These are phyloP conservation scores for Adelognathus sp. DNA, from an alignment of 2,888 invertebrate genomes.

Conservation along the genomic window DNA sequence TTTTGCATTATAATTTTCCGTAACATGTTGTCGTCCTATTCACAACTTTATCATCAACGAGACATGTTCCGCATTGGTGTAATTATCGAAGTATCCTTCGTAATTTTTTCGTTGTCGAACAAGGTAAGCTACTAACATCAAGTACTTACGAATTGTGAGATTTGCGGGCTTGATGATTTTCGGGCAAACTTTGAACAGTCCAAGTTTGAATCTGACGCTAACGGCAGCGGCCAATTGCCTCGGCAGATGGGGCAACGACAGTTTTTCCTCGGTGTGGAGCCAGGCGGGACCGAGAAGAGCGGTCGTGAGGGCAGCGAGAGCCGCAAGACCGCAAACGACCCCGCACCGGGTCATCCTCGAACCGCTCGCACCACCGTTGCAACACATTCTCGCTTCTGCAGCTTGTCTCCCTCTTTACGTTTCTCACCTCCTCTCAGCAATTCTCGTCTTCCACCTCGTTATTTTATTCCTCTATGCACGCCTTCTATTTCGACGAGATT, in stretches of 20 bases:
- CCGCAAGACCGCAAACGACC: constrained; percentile 78
- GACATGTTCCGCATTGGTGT: too few species aligned
- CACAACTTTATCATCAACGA: too few species aligned
- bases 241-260: constrained; percentile 71
- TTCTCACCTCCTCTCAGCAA: background rate
- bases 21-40: too few species aligned
- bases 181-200: constrained; percentile 78
- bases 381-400: constrained; percentile 71
- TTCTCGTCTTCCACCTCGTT: background rate
- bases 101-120: too few species aligned
- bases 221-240: constrained; percentile 70
- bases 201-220: constrained; percentile 77
- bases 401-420: constrained; percentile 11
- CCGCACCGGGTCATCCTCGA: constrained; percentile 78
- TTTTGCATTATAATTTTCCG: too few species aligned
- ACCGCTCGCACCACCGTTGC: constrained; percentile 74
- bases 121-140: too few species aligned
- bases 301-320: constrained; percentile 77
- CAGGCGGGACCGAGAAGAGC: constrained; percentile 79
- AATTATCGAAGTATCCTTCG: too few species aligned
- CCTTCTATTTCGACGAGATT: background rate
- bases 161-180: constrained; percentile 77
- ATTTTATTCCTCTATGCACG: background rate
- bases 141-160: constrained; percentile 75
- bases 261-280: constrained; percentile 78